phyloP scores from a whole-genome alignment of 2,888 invertebrate genomes.

The Augochlorella aurata region DNA sequence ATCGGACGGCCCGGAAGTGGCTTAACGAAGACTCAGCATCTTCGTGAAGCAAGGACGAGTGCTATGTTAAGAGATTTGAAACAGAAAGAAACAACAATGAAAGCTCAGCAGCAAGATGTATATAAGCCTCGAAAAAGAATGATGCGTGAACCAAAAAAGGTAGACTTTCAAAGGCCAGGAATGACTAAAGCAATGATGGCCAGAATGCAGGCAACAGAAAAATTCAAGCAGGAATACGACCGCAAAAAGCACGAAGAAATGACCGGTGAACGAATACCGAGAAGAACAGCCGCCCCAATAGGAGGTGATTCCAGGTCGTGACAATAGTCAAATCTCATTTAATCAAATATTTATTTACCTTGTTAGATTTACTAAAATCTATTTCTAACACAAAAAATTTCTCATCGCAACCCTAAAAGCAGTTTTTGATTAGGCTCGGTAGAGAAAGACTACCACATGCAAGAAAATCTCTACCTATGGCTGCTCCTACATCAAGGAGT shows the following conservation, averaged over 20 bases:
- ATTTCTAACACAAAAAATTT: neutral
- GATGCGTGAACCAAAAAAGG: conserved; percentile 67
- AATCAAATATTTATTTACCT: neutral
- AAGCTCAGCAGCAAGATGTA: conserved; percentile 10
- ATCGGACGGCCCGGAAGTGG: conserved; percentile 20
- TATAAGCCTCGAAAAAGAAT: conserved; percentile 29
- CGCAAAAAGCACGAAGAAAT: conserved; percentile 41
- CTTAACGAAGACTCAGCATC: conserved; percentile 67
- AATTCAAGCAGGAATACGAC: conserved; percentile 60
- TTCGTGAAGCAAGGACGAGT: conserved; percentile 68
- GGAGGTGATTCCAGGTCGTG: conserved; percentile 68
- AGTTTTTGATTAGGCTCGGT: conserved; percentile 51
- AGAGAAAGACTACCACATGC: conserved; percentile 37
- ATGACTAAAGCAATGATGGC: conserved; percentile 76
- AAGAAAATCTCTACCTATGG: neutral
- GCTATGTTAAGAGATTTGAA: conserved; percentile 58
- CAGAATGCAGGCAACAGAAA: conserved; percentile 70
- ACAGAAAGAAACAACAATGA: conserved; percentile 29
- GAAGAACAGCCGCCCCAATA: conserved; percentile 63
- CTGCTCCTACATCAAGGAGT: conserved; percentile 2
- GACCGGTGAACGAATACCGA: conserved; percentile 40
- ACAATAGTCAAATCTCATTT: conserved; percentile 33
- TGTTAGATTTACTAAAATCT: neutral
- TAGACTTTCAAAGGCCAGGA: conserved; percentile 70
- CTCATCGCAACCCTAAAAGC: neutral